Percentiles rank a stretch among this genome's conserved stretches.
phyloP scores from a whole-genome alignment of 2,113 vertebrate species.

The Hystrix brachyura region DNA sequence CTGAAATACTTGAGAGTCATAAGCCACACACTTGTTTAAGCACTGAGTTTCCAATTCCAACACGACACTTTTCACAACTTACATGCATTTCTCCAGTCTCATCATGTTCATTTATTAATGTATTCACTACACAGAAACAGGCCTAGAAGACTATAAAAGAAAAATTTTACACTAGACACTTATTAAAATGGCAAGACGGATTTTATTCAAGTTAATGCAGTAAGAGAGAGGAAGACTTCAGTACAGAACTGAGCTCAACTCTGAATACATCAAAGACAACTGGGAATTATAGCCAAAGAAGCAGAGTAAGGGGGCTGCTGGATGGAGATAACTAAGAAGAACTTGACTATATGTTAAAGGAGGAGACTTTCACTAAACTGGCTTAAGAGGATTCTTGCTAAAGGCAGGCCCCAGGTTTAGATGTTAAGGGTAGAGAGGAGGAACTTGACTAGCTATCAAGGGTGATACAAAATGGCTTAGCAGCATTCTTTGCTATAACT shows the following conservation, averaged over 20 bases:
- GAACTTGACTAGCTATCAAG: not conserved
- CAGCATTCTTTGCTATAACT: slow-evolving; percentile 1
- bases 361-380: not conserved
- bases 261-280: not conserved
- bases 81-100: not conserved
- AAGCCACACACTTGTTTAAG: not conserved
- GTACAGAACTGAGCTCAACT: not conserved
- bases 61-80: not conserved
- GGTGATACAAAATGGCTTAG: not conserved
- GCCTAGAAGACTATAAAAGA: not conserved
- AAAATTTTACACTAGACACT: not conserved
- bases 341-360: not conserved
- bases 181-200: not conserved
- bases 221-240: not conserved
- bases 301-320: not conserved
- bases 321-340: slow-evolving; percentile 22
- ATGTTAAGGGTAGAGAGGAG: not conserved
- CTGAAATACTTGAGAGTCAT: not conserved
- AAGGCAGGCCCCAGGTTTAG: not conserved
- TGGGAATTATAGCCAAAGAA: not conserved
- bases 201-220: not conserved
- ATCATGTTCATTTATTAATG: not conserved
- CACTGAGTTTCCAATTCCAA: not conserved
- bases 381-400: not conserved
- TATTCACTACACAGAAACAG: not conserved